Evolutionary conservation across 2,797 vertebrate genomes (phyloP), one percentile per base, ranked within the genome.

Genomic region (Apogon hyalosoma): DNA sequence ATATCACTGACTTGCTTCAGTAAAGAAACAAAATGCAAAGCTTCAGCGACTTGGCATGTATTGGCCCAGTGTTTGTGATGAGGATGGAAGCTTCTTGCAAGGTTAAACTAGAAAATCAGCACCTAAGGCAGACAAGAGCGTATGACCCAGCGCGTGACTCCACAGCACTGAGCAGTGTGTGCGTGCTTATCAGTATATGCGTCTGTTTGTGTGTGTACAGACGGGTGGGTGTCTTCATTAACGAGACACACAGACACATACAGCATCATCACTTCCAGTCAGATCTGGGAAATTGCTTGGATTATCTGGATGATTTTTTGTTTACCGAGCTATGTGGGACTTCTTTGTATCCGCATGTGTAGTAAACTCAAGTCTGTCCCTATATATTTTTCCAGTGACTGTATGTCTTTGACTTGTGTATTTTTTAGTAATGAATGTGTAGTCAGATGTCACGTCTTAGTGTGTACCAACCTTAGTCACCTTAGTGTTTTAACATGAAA

Each of bases 121-220:
- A 84, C 85, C 82, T 79, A 66, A 86, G 83, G 87, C 88, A 57
- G 67, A 80, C 24, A 36, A 45, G 41, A 79, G 79, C 77, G 31
- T 87, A 86, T 89, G 88, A 90, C 85, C 76, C 66, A 83, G 74
- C 78, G 58, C 50, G 49, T 89, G 90, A 90, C 82, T 84, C 62
- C 48, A 31, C 78, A 86, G 63, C 83, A 82, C 77, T 80, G 52
- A 76, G 45, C 19, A 7, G 58, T 79, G 63, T 75, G 64, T 79
- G 65, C 76, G 53, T 76, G 58, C 53, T 45, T 61, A n/a, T 60
- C 14, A 24, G 9, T 59, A 38, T 38, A 3, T 59, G 19, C 39
- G 28, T 54, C 3, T 53, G 11, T 45, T 13, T 64, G 14, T 24
- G 6, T 24, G 6, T 52, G 40, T 16, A 45, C 43, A 42, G 18